phyloP scores from a whole-genome alignment of 2,113 vertebrate species.

The Globicephala melas region DNA sequence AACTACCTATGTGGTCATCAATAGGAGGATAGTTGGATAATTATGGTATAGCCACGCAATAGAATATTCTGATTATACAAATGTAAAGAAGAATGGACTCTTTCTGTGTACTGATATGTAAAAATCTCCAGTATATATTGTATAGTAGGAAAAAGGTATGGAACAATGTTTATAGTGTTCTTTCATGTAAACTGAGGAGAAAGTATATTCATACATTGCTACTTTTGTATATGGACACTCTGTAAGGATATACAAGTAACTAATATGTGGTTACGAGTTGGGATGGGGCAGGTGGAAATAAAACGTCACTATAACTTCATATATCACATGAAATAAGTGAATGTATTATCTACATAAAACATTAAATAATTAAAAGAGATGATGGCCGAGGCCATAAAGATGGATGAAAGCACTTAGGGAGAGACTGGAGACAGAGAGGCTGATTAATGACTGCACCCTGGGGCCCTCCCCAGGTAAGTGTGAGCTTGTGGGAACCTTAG shows the following conservation, averaged over 20 bases:
- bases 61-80: background rate
- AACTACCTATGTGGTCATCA: background rate
- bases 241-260: background rate
- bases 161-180: background rate
- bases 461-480: background rate
- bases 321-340: background rate
- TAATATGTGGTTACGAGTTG: background rate
- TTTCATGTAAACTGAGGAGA: background rate
- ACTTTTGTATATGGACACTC: background rate
- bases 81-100: background rate
- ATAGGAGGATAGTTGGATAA: background rate
- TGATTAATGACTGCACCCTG: background rate
- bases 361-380: background rate
- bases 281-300: background rate
- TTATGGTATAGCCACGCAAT: background rate
- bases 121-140: background rate
- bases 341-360: background rate
- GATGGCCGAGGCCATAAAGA: background rate
- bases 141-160: background rate
- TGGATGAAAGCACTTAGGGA: background rate
- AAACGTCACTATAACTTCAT: background rate
- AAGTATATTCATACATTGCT: background rate
- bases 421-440: background rate
- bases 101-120: background rate
- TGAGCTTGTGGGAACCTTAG: background rate